Conservation (phyloP, 2,888 invertebrate species). For the Oscheius onirici region DNA sequence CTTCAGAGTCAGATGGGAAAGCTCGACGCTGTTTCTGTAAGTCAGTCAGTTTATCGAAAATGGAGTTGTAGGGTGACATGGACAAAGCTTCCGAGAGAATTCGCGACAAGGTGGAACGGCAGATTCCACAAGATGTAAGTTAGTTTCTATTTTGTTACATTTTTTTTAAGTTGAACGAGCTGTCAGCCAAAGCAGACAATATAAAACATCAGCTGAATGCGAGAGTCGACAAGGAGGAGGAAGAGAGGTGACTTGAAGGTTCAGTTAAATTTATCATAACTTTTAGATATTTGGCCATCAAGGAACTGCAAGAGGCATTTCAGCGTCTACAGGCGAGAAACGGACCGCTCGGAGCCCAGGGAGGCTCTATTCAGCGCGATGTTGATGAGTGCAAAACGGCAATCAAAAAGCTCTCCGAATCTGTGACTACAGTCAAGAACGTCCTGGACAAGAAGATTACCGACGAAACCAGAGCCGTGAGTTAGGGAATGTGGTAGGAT, state of each 20-base stretch:
- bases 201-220: slow-evolving; percentile 67
- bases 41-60: too few species aligned
- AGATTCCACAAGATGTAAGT: slow-evolving; percentile 69
- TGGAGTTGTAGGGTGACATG: slow-evolving; percentile 63
- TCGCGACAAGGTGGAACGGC: slow-evolving; percentile 68
- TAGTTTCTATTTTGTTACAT: background rate
- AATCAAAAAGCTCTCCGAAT: slow-evolving; percentile 70
- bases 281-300: slow-evolving; percentile 66
- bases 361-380: slow-evolving; percentile 52
- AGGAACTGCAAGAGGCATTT: slow-evolving; percentile 70
- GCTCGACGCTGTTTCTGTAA: slow-evolving; percentile 28
- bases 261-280: background rate
- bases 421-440: slow-evolving; percentile 70
- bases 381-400: slow-evolving; percentile 70
- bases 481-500: background rate
- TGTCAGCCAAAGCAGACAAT: slow-evolving; percentile 69
- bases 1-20: slow-evolving; percentile 20
- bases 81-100: slow-evolving; percentile 67
- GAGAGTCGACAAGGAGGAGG: slow-evolving; percentile 69
- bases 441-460: slow-evolving; percentile 67
- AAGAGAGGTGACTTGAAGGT: slow-evolving; percentile 57
- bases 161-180: slow-evolving; percentile 63
- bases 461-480: slow-evolving; percentile 63
- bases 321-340: slow-evolving; percentile 49
- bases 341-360: slow-evolving; percentile 5